phyloP scores from a whole-genome alignment of 1,140 invertebrate species.

The Proales similis region DNA sequence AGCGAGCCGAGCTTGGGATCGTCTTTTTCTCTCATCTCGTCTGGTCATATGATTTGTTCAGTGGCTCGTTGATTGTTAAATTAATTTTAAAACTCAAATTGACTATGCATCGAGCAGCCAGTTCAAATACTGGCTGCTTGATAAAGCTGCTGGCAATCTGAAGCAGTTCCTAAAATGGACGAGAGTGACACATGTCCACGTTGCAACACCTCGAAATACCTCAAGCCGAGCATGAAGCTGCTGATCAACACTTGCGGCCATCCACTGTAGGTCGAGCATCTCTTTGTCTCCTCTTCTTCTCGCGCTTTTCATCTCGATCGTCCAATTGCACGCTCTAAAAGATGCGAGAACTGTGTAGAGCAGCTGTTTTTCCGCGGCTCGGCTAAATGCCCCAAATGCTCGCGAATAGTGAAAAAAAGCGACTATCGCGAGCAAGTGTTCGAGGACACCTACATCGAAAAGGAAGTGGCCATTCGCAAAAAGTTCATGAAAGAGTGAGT shows the following conservation, averaged over 20 bases:
- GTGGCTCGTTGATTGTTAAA: background rate
- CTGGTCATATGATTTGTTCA: background rate
- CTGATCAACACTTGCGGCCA: slow-evolving; percentile 98
- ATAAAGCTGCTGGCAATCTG: no score
- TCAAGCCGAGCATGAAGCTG: slow-evolving; percentile 89
- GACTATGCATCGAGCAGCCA: background rate
- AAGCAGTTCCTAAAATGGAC: no score
- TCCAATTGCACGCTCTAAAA: no score
- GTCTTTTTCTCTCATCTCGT: background rate
- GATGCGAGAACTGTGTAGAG: slow-evolving; percentile 87
- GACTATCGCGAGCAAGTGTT: slow-evolving; percentile 91
- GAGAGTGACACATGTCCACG: slow-evolving; percentile 71
- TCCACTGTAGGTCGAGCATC: slow-evolving; percentile 61
- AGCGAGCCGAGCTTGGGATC: background rate
- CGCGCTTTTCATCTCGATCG: no score
- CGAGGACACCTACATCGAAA: slow-evolving; percentile 89
- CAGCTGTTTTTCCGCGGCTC: slow-evolving; percentile 86
- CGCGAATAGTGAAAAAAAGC: slow-evolving; percentile 70
- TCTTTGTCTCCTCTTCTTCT: slow-evolving; percentile 3
- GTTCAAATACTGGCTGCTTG: no score
- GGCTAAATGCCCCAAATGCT: slow-evolving; percentile 82
- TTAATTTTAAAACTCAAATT: background rate
- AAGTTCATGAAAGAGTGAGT: slow-evolving; percentile 64
- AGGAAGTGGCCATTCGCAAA: slow-evolving; percentile 90
- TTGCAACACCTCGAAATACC: slow-evolving; percentile 95